phyloP scores from a whole-genome alignment of 2,113 vertebrate genomes.

The Siphamia tubifer region DNA sequence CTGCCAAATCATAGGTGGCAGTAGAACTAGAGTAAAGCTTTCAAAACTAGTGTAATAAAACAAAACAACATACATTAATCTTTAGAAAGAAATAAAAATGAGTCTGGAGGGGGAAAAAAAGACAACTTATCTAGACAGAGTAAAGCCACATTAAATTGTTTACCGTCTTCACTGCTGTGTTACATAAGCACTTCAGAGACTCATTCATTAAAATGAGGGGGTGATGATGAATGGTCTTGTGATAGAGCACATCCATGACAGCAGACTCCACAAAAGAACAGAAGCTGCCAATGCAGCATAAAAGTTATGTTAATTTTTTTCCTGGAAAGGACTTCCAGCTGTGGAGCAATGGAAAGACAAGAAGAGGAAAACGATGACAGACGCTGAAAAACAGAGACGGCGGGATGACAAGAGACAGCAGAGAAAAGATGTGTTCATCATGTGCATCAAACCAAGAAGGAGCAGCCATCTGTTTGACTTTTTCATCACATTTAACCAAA shows the following conservation, averaged over 20 bases:
- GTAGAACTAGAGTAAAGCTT: not conserved
- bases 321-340: constrained; percentile 14
- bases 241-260: constrained; percentile 21
- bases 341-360: constrained; percentile 15
- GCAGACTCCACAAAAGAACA: constrained; percentile 31
- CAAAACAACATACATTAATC: not conserved
- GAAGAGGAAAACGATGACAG: constrained; percentile 6
- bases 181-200: constrained; percentile 27
- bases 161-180: not conserved
- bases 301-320: constrained; percentile 33
- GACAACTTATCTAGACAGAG: not conserved
- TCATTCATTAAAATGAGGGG: constrained; percentile 9
- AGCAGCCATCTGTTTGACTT: not conserved
- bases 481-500: not conserved
- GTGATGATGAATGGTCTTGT: constrained; percentile 1
- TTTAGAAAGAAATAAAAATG: not conserved
- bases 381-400: constrained; percentile 14
- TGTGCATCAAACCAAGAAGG: not conserved
- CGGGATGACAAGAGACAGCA: not conserved
- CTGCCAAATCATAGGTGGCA: not conserved
- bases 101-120: not conserved
- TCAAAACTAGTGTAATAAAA: not conserved
- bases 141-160: not conserved
- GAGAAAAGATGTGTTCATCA: constrained; percentile 10
- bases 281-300: constrained; percentile 10